Base-by-base conservation (phyloP, 2,113 vertebrate species). In the Erpornis zantholeuca region DNA sequence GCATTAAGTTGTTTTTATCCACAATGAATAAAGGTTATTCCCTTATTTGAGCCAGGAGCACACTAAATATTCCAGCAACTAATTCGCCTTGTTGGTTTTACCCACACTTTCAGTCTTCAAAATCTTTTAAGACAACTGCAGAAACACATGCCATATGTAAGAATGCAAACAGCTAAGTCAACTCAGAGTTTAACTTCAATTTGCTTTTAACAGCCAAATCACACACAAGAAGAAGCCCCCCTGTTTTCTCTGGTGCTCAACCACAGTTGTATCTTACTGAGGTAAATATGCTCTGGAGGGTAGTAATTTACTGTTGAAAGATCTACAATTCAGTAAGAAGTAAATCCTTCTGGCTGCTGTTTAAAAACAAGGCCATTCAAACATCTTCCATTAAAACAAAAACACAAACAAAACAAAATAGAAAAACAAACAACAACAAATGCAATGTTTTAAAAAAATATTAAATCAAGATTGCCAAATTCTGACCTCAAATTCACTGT, bases 111-210 rank as follows among this genome's bases (percentile, higher is more conserved):
- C 28, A 22, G 64, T 45, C n/a, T 68, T 56, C 22, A 71, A 64
- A 86, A 22, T 65, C 18, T 88, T 83, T 56, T 53, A 63, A 63
- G 40, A 72, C 15, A 77, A 60, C 16, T n/a, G 17, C 21, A 92
- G 76, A 88, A 85, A 80, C 0, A 1, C 35, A 65, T 2, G 4
- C 6, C 33, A 29, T 6, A 12, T 1, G 0, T 44, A 52, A 71
- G 61, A 85, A 90, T 6, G 22, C n/a, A 78, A 85, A 68, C 44
- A 82, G 19, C 11, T 54, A 82, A 16, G 11, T 33, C 57, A 85
- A n/a, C 12, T 68, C 45, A n/a, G 27, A 79, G 18, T 82, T 79
- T 45, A 44, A 53, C 12, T 59, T 47, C 56, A 50, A n/a, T 59
- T 47, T 89, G 12, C n/a, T 83, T 77, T 83, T 8, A 84, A 45